Evolutionary conservation across 2,888 invertebrate species (phyloP), one percentile per base, ranked within the genome.

Genomic region (Capitulum mitella): DNA sequence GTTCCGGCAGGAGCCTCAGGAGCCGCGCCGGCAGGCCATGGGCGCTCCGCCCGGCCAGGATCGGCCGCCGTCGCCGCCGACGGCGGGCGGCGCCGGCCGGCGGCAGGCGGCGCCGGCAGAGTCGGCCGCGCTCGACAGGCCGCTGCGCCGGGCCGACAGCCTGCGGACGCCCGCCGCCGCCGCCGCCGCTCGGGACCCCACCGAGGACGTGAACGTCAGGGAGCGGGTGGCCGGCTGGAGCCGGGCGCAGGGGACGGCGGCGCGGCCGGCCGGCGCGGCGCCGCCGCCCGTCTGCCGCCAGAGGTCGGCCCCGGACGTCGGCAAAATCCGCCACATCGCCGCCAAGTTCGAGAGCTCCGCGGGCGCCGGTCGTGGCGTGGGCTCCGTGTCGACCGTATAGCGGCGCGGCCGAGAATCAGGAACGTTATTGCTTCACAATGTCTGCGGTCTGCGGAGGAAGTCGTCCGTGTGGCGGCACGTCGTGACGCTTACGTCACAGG

Each of bases 11-110:
- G 84, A 85, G 78, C 83, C 84, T 78, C 85, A 84, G 1, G 93
- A 93, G 77, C 92, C 93, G 16, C 91, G 94, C 80, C 88, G 91
- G 54, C 16, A 61, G 34, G 34, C 19, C 34, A 1, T 19, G 16
- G 19, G 22, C 14, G 34, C 61, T 16, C 34, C 22, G 0, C 34
- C 19, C 34, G 8, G 43, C 43, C 43, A n/a, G n/a, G 43, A 5
- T 12, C 6, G 43, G 43, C 43, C 43, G 43, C 43, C 43, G 43
- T 43, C 43, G 43, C 43, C 43, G 43, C 43, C 43, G 43, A n/a
- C n/a, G n/a, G n/a, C n/a, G n/a, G n/a, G n/a, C n/a, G n/a, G n/a
- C n/a, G n/a, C n/a, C 43, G 43, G 43, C 43, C 43, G 43, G 43
- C 12, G 43, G n/a, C n/a, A n/a, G n/a, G n/a, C n/a, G n/a, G n/a